These are phyloP conservation scores for Amblyjoppa proteus DNA, from an alignment of 2,888 invertebrate genomes.

Conservation along the genomic window DNA sequence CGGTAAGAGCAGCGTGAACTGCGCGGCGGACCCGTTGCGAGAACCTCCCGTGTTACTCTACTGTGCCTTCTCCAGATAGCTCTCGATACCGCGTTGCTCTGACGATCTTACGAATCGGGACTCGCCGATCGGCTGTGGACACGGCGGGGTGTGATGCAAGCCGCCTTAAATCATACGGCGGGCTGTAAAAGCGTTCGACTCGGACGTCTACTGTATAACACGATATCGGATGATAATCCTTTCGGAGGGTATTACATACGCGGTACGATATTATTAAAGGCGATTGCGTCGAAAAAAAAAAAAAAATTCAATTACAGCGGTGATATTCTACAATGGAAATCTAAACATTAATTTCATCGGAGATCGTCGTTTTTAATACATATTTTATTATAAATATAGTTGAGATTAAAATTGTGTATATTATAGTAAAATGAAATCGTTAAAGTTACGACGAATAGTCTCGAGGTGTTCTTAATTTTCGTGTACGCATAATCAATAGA, in stretches of 20 bases:
- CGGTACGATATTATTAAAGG: slow-evolving; percentile 18
- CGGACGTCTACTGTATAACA: slow-evolving; percentile 33
- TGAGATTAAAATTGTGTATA: not conserved
- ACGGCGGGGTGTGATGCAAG: slow-evolving; percentile 18
- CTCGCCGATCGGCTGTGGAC: slow-evolving; percentile 40
- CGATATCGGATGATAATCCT: slow-evolving; percentile 39
- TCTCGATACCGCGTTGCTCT: slow-evolving; percentile 11
- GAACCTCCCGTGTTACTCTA: slow-evolving; percentile 23
- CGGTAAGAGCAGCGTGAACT: slow-evolving; percentile 19
- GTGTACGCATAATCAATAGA: no score
- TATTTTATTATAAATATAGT: not conserved
- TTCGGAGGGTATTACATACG: slow-evolving; percentile 3
- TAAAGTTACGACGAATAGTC: not conserved
- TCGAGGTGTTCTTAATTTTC: no score
- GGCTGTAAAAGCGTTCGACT: slow-evolving; percentile 30
- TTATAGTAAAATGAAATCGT: not conserved
- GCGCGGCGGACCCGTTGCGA: not conserved
- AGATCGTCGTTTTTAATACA: not conserved
- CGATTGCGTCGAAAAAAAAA: not conserved
- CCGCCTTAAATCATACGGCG: slow-evolving; percentile 39
- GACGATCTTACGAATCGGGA: slow-evolving; percentile 55
- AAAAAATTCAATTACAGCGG: not conserved
- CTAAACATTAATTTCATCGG: not conserved
- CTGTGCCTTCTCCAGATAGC: not conserved
- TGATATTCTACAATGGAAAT: not conserved